Base-by-base conservation (phyloP, 64 coral and sea anemone species). In the Porites australiensis region DNA sequence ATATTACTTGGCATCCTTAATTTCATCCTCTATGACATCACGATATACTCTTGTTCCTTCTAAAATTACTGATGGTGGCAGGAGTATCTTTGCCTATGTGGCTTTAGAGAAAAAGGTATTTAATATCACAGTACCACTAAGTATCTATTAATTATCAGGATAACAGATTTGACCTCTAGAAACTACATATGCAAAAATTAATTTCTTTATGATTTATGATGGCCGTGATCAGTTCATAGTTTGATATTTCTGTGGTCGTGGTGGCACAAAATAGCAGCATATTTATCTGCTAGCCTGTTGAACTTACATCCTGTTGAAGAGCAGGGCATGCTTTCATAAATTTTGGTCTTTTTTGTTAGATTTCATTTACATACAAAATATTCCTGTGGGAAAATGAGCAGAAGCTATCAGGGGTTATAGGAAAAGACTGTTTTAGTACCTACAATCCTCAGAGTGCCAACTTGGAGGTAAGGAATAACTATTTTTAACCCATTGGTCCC, bases 11-110 rank as follows among this genome's bases (percentile, higher is more conserved):
- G 88, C 95, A 79, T 86, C 91, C 3, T 37, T 82, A 2, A 64
- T 96, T 44, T 93, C 91, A 54, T 72, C 88, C 13, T 21, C 74
- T 8, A n/a, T 86, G 50, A 43, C 16, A n/a, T 89, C 89, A 60
- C 50, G 78, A 16, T 77, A 90, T 46, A 68, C 74, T 21, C 46
- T 90, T 55, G 55, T 90, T 50, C 86, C 89, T 67, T 8, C 63
- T 20, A 94, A 92, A 65, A 77, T 59, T 19, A 65, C 22, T 52
- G 60, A 70, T 13, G 43, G 21, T 72, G 95, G n/a, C 27, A 55
- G 74, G 22, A 90, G 95, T 70, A 93, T 96, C 82, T 94, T 96
- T 69, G 86, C 65, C n/a, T 96, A 94, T 88, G 87, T 76, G 66
- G 59, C 87, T 19, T 73, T 27, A 75, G 79, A 88, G 57, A 90